These are phyloP conservation scores for Circaetus gallicus DNA, from an alignment of 2,113 vertebrate genomes.

Conservation along the genomic window DNA sequence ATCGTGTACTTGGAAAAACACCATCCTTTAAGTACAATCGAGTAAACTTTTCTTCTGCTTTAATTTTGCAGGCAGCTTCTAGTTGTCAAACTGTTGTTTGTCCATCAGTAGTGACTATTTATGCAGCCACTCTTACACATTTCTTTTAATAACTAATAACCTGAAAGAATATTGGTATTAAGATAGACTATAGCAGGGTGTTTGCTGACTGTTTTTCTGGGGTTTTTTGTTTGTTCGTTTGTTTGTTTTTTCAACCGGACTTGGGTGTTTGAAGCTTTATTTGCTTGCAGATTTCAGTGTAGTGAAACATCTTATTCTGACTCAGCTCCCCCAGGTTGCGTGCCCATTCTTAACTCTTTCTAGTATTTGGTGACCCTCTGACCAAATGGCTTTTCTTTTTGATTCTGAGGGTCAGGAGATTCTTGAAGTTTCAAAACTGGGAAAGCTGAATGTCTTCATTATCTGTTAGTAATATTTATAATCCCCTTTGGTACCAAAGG, in stretches of 20 bases:
- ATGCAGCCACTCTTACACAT: not conserved
- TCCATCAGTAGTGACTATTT: not conserved
- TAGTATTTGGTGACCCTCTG: not conserved
- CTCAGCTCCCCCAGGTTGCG: not conserved
- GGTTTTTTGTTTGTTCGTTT: fast-evolving
- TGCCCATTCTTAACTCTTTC: constrained; percentile 19
- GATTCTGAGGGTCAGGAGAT: not conserved
- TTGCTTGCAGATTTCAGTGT: not conserved
- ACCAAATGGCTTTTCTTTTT: constrained; percentile 4
- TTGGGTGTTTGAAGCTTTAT: not conserved
- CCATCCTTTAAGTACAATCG: not conserved
- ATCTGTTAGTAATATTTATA: not conserved
- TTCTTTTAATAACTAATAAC: not conserved
- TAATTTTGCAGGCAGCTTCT: not conserved
- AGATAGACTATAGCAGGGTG: not conserved
- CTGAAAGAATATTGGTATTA: not conserved
- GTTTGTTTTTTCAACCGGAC: not conserved
- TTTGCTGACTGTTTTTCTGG: not conserved
- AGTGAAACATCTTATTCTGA: constrained; percentile 1
- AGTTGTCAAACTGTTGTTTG: not conserved
- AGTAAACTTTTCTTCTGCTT: not conserved
- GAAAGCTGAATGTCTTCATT: not conserved
- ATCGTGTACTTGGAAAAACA: not conserved
- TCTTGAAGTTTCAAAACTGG: not conserved
- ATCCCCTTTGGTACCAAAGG: not conserved